These are phyloP conservation scores for Lepilemur ruficaudatus DNA, from an alignment of 2,797 vertebrate species.

Conservation along the genomic window DNA sequence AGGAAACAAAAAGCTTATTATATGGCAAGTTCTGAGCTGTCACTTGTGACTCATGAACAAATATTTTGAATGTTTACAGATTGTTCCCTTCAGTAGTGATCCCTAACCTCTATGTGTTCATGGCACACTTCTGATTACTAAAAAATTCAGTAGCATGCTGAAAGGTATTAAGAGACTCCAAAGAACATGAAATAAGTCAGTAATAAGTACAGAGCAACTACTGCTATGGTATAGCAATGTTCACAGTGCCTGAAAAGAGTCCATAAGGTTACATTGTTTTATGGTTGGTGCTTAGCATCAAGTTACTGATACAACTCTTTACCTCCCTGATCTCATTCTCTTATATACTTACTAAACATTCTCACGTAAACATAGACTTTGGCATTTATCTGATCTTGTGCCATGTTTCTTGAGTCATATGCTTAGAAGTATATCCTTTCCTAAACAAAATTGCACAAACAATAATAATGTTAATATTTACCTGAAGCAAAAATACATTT, in stretches of 20 bases:
- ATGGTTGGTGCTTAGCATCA: background rate
- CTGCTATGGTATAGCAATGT: background rate
- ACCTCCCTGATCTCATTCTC: constrained; percentile 30
- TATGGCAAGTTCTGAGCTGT: background rate
- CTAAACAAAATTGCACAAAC: constrained; percentile 16
- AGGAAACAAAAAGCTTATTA: constrained; percentile 10
- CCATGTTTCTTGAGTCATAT: constrained; percentile 23
- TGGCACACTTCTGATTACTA: constrained; percentile 9
- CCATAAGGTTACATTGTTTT: background rate
- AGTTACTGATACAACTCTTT: background rate
- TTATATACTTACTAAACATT: background rate
- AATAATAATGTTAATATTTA: constrained; percentile 45
- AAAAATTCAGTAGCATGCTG: background rate
- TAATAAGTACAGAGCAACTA: background rate
- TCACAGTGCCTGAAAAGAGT: background rate
- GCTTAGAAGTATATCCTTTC: background rate
- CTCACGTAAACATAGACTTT: constrained; percentile 14
- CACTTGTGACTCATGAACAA: constrained; percentile 39
- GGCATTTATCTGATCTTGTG: background rate
- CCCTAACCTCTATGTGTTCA: background rate
- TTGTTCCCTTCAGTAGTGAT: background rate
- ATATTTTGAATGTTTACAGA: constrained; percentile 1
- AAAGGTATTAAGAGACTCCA: background rate
- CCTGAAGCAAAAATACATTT: constrained; percentile 16
- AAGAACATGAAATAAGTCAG: background rate